phyloP scores from a whole-genome alignment of 2,797 vertebrate genomes.

The Sciaenops ocellatus region DNA sequence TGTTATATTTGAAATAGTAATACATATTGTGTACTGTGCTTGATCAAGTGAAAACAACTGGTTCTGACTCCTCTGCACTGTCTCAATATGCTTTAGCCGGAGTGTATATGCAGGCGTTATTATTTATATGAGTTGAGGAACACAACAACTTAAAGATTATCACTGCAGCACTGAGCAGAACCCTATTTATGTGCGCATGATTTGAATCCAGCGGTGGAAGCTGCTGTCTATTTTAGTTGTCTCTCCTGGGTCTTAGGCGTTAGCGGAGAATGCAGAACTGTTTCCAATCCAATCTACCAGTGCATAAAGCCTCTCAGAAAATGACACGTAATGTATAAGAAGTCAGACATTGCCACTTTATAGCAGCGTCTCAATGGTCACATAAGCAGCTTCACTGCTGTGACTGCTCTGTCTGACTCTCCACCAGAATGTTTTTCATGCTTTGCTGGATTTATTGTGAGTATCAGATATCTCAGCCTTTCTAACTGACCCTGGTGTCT shows the following conservation, averaged over 20 bases:
- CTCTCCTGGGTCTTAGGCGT: conserved; percentile 63
- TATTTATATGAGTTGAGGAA: conserved; percentile 31
- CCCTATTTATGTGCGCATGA: conserved; percentile 58
- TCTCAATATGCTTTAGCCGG: conserved; percentile 10
- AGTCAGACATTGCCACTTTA: conserved; percentile 56
- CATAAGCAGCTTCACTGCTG: conserved; percentile 72
- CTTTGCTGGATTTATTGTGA: conserved; percentile 80
- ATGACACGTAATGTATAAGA: conserved; percentile 54
- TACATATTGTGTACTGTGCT: neutral
- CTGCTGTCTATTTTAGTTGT: conserved; percentile 56
- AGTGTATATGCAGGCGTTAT: conserved; percentile 12
- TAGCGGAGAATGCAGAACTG: conserved; percentile 57
- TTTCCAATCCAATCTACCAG: conserved; percentile 57
- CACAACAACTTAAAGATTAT: conserved; percentile 45
- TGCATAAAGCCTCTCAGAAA: conserved; percentile 59
- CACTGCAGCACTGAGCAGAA: conserved; percentile 33
- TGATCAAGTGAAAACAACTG: conserved; percentile 13
- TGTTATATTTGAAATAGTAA: neutral
- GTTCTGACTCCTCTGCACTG: conserved; percentile 22
- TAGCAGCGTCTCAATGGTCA: conserved; percentile 68
- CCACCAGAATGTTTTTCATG: conserved; percentile 75
- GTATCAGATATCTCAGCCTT: conserved; percentile 63
- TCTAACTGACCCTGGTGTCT: conserved; percentile 45
- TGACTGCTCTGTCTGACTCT: conserved; percentile 65
- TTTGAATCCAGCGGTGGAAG: conserved; percentile 68